Base-by-base conservation (phyloP, 2,113 vertebrate species). In the Leptobrachium leishanense region DNA sequence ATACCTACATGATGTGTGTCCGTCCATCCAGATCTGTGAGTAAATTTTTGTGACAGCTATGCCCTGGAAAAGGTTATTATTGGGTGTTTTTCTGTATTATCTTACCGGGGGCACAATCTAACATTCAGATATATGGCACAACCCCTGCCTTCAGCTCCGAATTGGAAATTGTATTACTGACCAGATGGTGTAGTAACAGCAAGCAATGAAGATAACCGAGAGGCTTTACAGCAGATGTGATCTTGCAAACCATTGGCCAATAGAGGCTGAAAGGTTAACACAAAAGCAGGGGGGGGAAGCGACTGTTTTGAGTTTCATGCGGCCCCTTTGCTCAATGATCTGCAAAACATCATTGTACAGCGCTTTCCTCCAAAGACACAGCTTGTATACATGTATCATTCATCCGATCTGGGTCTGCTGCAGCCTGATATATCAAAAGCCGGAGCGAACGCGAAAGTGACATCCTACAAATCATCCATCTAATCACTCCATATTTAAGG, bases 171-270 rank as follows among this genome's bases (percentile, higher is more conserved):
- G 71, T 59, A 54, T 68, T 57, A 74, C 46, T 67, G 77, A 80
- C 77, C 77, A 80, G 77, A 80, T 80, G 77, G 77, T 71, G 41
- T 67, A 73, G 77, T 79, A 79, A 79, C 62, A 72, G 59, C 42
- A 43, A 80, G 77, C 71, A 74, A 59, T 80, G 71, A 50, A 78
- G 68, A 78, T 78, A 72, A 78, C 68, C 41, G 68, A 80, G 71
- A 68, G 62, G 77, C 77, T 74, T 80, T 65, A 71, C 63, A 80
- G 42, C 77, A 80, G 77, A 80, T 80, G 77, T 68, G 50, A 68
- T 67, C 44, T 68, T 74, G 65, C 71, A 74, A 68, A 73, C 71
- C 64, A 59, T 68, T 74, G 71, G 62, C 62, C 77, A 79, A n/a
- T 43, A 73, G 63, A 73, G 64, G 40, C 77, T 68, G 46, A 68